These are phyloP conservation scores for Myopa tessellatipennis DNA, from an alignment of 2,888 invertebrate species.

Conservation along the genomic window DNA sequence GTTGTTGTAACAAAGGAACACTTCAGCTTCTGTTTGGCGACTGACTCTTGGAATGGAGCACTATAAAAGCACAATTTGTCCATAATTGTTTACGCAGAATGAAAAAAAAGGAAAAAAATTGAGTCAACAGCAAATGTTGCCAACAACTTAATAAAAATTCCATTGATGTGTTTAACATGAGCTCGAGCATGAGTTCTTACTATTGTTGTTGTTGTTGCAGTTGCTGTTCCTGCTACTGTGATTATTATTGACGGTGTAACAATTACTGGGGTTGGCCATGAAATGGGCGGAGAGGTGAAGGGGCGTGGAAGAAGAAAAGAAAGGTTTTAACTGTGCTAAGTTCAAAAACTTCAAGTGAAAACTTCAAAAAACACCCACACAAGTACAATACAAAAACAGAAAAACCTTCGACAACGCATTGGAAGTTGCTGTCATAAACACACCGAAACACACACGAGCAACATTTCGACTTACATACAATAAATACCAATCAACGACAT, in stretches of 20 bases:
- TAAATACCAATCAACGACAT: constrained; percentile 66
- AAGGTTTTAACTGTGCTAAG: background rate
- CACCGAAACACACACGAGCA: constrained; percentile 25
- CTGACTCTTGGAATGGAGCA: constrained; percentile 42
- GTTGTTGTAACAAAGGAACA: constrained; percentile 23
- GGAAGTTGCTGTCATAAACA: constrained; percentile 48
- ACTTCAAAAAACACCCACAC: background rate
- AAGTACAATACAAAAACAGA: background rate
- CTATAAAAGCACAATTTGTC: constrained; percentile 63
- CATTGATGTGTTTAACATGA: constrained; percentile 57
- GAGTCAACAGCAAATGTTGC: constrained; percentile 40
- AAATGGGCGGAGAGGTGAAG: constrained; percentile 4
- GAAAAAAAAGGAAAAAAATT: constrained; percentile 42
- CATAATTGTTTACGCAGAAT: constrained; percentile 63
- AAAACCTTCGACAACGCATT: constrained; percentile 23
- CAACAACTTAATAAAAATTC: constrained; percentile 64
- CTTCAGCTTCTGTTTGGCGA: constrained; percentile 13
- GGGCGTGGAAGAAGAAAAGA: background rate
- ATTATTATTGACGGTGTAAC: constrained; percentile 45
- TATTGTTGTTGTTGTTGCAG: constrained; percentile 16
- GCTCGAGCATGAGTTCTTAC: constrained; percentile 43
- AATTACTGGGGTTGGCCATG: background rate
- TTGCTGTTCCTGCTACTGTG: constrained; percentile 29
- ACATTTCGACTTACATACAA: constrained; percentile 59
- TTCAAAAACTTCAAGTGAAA: no score